Conservation (phyloP, 2,888 invertebrate species). For the Monochamus alternatus region DNA sequence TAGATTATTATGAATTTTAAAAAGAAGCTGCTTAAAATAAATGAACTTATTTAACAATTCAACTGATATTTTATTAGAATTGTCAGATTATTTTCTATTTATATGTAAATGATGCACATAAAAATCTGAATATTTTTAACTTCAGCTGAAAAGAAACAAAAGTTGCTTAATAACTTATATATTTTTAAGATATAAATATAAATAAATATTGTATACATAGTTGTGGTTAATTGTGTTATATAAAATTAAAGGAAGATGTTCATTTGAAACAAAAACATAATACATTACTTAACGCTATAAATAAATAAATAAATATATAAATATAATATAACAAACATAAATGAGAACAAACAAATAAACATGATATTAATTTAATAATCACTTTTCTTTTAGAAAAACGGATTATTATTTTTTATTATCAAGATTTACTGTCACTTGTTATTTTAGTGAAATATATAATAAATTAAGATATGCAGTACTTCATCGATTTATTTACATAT, state of each 20-base stretch:
- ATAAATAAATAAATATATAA: constrained; percentile 4
- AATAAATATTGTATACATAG: not conserved
- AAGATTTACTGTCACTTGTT: not conserved
- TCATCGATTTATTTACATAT: too few relatives aligned
- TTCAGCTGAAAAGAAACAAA: too few relatives aligned
- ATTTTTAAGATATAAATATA: constrained; percentile 20
- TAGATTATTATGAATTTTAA: constrained; percentile 12
- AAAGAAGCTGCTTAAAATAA: not conserved
- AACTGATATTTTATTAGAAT: constrained; percentile 21
- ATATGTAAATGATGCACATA: too few relatives aligned
- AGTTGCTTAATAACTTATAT: not conserved
- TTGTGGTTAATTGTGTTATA: constrained; percentile 41
- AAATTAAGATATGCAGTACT: too few relatives aligned
- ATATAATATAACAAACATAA: constrained; percentile 24
- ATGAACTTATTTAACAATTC: constrained; percentile 15
- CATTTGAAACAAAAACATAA: constrained; percentile 32
- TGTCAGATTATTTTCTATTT: not conserved
- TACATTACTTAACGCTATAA: constrained; percentile 14
- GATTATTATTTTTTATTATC: constrained; percentile 41
- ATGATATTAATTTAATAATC: constrained; percentile 39
- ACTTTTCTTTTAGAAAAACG: constrained; percentile 24
- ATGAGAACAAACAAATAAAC: constrained; percentile 33
- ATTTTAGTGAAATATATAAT: too few relatives aligned
- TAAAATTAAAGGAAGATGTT: constrained; percentile 39
- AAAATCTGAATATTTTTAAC: too few relatives aligned